Base-by-base conservation (phyloP, 92 coral and sea anemone species). In the Epizoanthus scotinus region DNA sequence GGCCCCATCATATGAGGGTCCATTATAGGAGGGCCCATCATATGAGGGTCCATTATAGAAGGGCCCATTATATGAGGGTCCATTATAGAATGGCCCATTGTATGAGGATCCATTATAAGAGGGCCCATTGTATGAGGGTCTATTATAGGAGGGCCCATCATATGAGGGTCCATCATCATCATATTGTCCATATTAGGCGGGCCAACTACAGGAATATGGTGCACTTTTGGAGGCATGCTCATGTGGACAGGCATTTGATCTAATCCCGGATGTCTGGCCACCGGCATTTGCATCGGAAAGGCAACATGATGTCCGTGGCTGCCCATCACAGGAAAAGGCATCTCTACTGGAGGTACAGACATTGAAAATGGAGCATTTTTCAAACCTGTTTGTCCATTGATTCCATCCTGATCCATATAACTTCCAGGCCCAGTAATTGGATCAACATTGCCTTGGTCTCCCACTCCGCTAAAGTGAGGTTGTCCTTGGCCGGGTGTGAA, bases 401-500 rank as follows among this genome's bases (percentile, higher is more conserved):
- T 24, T 28, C 38, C 83, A 78, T 5, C 22, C 0, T 28, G 26
- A 22, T 62, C 3, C 67, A 17, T 8, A 62, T 17, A 28, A 62
- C 26, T 2, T 28, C 22, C 67, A 5, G 83, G 40, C 1, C 58
- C 83, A 28, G 74, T 26, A 6, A 66, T 22, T n/a, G 86, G 38
- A 28, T 77, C 84, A 44, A 70, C 31, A 36, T 31, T 78, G 13
- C 55, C 91, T 49, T 38, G 57, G 26, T 49, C 61, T 8, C 26
- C 79, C 21, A 69, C 42, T 42, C 83, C 70, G 47, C 67, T 66
- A 52, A 82, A 66, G 70, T 52, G 49, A 19, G 86, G 55, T 36
- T 34, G 53, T 28, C n/a, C 86, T 34, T 70, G 84, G 8, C 81
- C 67, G 2, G 68, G 68, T 4, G 44, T 75, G 9, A 74, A 57